Base-by-base conservation (phyloP, 2,797 vertebrate genomes). In the Amphiprion clarkii region DNA sequence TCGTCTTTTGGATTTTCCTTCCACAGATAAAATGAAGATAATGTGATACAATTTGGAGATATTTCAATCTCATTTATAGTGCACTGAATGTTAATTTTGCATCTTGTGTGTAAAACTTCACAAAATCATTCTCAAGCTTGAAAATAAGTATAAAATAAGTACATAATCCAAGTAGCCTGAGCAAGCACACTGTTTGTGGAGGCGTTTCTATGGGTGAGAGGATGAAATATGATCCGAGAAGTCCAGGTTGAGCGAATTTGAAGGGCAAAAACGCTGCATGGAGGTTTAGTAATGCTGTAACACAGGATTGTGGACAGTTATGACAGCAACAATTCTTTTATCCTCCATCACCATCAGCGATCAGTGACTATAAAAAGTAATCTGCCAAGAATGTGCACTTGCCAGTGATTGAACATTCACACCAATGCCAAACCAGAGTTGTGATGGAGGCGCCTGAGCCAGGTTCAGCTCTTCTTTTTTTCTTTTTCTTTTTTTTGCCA, bases 401-500 rank as follows among this genome's bases (percentile, higher is more conserved):
- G 33, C 51, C 23, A 63, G 46, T 65, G 13, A 51, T 49, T 52
- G 25, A 60, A 23, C 36, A 39, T 39, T 39, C 36, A 39, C 36
- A 39, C 36, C 36, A 39, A 63, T 29, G 39, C n/a, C 17, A 31
- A 59, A 67, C 16, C 59, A 7, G 16, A 10, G 49, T 11, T 53
- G 33, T 23, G 44, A 31, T 70, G 54, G 39, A 61, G 39, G 67
- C 61, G 39, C 31, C 39, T 31, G 53, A 46, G 40, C 73, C 65
- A 57, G 27, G 36, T 58, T 72, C 6, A 46, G 59, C 23, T 69
- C 1, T 46, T n/a, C 27, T 51, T 11, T 64, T 52, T 56, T 57
- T 64, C 63, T 52, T 56, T 60, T 67, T 56, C 52, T 56, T 58
- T 66, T 68, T 51, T 53, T 59, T 55, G 42, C 71, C 60, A 74